Evolutionary conservation across 1,140 invertebrate genomes (phyloP), one percentile per base, ranked within the genome.

Genomic region (Spodoptera litura): DNA sequence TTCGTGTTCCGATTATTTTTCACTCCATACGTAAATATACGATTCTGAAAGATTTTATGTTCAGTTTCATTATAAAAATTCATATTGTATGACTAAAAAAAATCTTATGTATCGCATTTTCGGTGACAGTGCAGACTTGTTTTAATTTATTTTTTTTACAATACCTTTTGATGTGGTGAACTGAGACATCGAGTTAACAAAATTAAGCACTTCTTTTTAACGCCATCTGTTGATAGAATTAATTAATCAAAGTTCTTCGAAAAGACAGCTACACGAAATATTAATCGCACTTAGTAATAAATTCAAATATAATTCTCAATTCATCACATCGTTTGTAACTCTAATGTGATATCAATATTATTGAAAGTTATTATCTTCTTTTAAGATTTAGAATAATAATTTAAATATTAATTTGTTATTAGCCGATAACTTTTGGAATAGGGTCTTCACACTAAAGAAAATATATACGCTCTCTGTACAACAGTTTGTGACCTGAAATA

Each of bases 271-370:
- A 10, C 13, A 56, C 12, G 20, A 20, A 56, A 15, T 20, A 20
- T 56, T 56, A 9, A 10, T 44, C 38, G 3, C 9, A 44, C 5
- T 10, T 44, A 44, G 38, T 44, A 44, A 44, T 44, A 20, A 66
- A 15, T 66, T 13, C n/a, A 10, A 15, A 11, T 55, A 55, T 15
- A 55, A 55, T 71, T 56, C 56, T 71, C 68, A 71, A 71, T 71
- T 71, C 68, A 71, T 71, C 68, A 71, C 68, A 56, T 71, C 51
- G 52, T 38, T 20, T 56, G 68, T 71, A 71, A 71, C 68, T 71
- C 68, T 71, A 56, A 71, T 71, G 68, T 71, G 68, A 71, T 71
- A 71, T 71, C 68, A 71, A 53, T 55, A 71, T 56, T 71, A 71
- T 71, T 71, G 52, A 71, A 71, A 71, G 68, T 71, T 71, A 71